A percentile compares a stretch with the other conserved stretches of the same genome.
Evolutionary conservation across 1,140 invertebrate genomes (phyloP).

Genomic region (Drosophila sp.): DNA sequence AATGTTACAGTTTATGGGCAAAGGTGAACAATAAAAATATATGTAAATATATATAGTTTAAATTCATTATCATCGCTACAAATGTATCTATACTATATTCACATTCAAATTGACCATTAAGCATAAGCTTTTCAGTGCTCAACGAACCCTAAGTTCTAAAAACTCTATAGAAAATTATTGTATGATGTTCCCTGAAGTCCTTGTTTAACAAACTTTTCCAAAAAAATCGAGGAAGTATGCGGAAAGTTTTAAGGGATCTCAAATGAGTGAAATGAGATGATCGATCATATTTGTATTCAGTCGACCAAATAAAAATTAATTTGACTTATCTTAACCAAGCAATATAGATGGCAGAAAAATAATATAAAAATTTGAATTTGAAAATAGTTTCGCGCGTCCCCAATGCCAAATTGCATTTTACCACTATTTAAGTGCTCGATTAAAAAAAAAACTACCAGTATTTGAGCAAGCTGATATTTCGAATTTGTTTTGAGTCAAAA

Average conservation of each 20-base stretch:
- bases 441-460: background rate
- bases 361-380: background rate
- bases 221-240: too few species aligned
- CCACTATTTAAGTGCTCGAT: background rate
- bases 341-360: background rate
- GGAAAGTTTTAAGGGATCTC: too few species aligned
- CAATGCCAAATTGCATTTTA: background rate
- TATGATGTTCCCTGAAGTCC: too few species aligned
- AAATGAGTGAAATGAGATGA: too few species aligned
- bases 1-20: conserved; percentile 4
- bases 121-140: background rate
- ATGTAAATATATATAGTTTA: background rate
- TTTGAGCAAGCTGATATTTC: background rate
- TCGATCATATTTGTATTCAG: too few species aligned
- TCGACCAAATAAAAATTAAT: too few species aligned
- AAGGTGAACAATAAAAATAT: conserved; percentile 6
- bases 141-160: background rate
- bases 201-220: too few species aligned
- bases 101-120: background rate
- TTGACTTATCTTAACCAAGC: too few species aligned
- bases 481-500: background rate
- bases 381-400: background rate
- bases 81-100: background rate
- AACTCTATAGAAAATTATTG: too few species aligned
- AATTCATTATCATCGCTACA: background rate